A percentile compares a stretch with the other conserved stretches of the same genome.
Conservation (phyloP, 1,140 invertebrate genomes). For the Drosophila takahashii region DNA sequence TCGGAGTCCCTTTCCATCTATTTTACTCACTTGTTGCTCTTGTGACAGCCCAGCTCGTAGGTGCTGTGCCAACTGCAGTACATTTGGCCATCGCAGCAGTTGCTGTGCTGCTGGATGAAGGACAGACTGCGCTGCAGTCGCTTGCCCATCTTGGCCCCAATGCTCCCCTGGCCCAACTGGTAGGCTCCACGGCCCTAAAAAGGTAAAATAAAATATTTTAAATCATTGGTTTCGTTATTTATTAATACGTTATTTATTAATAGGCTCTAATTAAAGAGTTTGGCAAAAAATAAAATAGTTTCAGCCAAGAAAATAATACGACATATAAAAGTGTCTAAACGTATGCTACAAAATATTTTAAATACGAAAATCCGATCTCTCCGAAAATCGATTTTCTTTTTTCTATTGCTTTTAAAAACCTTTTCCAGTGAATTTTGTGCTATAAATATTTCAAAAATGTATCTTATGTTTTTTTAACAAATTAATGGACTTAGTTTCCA, state of each 20-base stretch:
- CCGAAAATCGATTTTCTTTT: too few species aligned
- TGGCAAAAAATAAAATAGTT: too few species aligned
- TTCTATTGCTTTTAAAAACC: too few species aligned
- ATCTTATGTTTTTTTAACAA: too few species aligned
- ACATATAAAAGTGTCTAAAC: too few species aligned
- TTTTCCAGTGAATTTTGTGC: background rate
- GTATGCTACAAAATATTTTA: too few species aligned
- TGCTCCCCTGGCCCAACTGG: slow-evolving; percentile 70
- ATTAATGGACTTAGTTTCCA: too few species aligned
- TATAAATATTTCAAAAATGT: too few species aligned
- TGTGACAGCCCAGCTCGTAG: slow-evolving; percentile 73
- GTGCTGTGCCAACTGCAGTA: slow-evolving; percentile 77
- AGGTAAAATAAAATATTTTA: background rate
- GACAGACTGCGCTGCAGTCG: slow-evolving; percentile 83
- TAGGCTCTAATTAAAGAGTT: too few species aligned
- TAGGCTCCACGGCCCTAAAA: slow-evolving; percentile 50
- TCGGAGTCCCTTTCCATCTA: background rate
- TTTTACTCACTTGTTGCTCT: slow-evolving; percentile 72
- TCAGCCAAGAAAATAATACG: too few species aligned
- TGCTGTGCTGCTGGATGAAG: slow-evolving; percentile 78
- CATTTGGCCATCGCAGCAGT: slow-evolving; percentile 76
- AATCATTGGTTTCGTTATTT: background rate
- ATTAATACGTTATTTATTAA: background rate
- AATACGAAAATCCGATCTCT: too few species aligned
- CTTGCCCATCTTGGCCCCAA: slow-evolving; percentile 72